A percentile compares a stretch with the other conserved stretches of the same genome.
phyloP scores from a whole-genome alignment of 2,888 invertebrate genomes.

The Cancer borealis region DNA sequence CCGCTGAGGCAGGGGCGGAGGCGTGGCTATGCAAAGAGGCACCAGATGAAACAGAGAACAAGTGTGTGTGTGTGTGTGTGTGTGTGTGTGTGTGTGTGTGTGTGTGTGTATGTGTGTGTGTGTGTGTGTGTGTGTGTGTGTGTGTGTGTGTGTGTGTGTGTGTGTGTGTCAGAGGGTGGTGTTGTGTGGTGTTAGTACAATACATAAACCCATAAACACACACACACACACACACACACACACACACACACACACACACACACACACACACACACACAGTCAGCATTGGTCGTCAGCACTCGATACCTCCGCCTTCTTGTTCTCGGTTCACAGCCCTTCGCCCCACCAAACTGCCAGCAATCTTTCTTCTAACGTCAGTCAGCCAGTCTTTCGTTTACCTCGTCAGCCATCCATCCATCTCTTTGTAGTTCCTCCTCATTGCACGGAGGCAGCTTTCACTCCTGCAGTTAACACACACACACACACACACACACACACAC shows the following conservation, averaged over 20 bases:
- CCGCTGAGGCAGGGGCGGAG: neutral
- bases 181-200: neutral
- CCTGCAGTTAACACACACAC: neutral
- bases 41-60: neutral
- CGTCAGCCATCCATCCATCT: neutral
- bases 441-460: neutral
- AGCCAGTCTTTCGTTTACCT: neutral
- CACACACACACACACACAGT: constrained; percentile 15
- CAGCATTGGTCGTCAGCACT: neutral
- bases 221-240: neutral
- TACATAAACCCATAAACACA: neutral
- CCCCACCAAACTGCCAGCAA: neutral
- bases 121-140: too few species aligned
- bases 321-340: neutral
- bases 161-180: neutral
- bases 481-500: neutral
- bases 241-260: constrained; percentile 4
- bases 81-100: constrained; percentile 12
- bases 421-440: neutral
- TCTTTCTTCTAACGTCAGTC: neutral
- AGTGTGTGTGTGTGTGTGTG: neutral
- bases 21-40: neutral
- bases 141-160: neutral
- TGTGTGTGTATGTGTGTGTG: too few species aligned
- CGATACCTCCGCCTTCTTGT: neutral